Evolutionary conservation across 2,113 vertebrate genomes (phyloP), one percentile per base, ranked within the genome.

Genomic region (rabbit (Oryctolagus cuniculus)): DNA sequence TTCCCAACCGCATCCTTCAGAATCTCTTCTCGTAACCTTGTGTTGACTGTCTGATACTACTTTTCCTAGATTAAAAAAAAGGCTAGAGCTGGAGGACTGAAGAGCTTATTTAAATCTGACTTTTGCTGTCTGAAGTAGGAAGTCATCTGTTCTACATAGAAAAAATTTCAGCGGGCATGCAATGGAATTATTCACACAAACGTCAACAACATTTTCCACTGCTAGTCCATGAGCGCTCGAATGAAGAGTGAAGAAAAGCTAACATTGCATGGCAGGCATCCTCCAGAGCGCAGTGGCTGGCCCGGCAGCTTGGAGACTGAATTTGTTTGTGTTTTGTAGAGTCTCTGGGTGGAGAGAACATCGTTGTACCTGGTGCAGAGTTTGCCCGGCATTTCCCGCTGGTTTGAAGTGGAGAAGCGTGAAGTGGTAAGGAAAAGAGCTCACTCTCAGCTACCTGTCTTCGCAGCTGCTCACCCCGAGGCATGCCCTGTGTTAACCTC

Each of bases 341-440:
- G 99, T 96, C 98, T 99, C 3, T 99, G 99, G 99, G 99, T 99
- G 96, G 99, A 99, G 97, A 99, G 99, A 95, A 99, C 99, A 0
- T 99, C 99, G 0, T 96, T 99, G 96, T 99, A 99, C 74, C 98
- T 99, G 97, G 99, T 99, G 63, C 99, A 99, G 98, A 99, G 99
- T 97, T 98, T 99, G 67, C 99, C 99, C n/a, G 99, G 99, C 92
- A 99, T 99, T 97, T 99, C 99, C 34, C 99, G 99, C 96, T 99
- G 99, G 99, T 99, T 99, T 95, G 99, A 99, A 98, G 99, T 99
- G 96, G 99, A 99, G 93, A 99, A 99, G 96, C 99, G 99, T 93
- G 99, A 99, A 98, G 98, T 99, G 98, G 99, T 99, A 97, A 99
- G 99, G 97, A 89, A 7, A 7, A 78, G 83, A 67, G 34, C 55